Base-by-base conservation (phyloP, 2,797 vertebrate genomes). In the Carcharodon carcharias region DNA sequence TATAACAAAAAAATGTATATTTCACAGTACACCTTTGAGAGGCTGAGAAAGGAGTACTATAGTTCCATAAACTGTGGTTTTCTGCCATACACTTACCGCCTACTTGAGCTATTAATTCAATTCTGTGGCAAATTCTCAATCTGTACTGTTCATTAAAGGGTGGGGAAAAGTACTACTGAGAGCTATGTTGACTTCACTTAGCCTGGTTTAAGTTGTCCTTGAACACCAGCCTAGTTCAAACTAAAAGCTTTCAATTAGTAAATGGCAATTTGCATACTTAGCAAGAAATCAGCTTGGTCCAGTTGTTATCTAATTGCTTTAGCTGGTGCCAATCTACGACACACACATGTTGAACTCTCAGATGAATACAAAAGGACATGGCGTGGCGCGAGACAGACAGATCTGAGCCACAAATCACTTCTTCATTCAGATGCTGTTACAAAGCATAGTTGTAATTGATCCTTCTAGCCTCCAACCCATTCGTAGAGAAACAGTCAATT, bases 381-480 rank as follows among this genome's bases (percentile, higher is more conserved):
- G 31, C 35, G 58, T 35, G 18, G 56, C 58, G 11, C 31, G n/a
- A 16, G 1, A 56, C 35, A 45, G 80, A 26, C 58, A 58, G 88
- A 91, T 21, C 11, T 31, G 56, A 92, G 18, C 28, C 89, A 92
- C 14, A 92, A 95, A 77, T 95, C 69, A 71, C 69, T 77, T 45
- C 69, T 95, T 95, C 54, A 77, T 95, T 93, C 63, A 45, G 50
- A 58, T 54, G 65, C 69, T 16, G 35, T 95, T 95, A 77, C 58
- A 71, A 93, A 67, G 63, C 94, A 73, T 2, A 50, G 28, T n/a
- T 95, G 50, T 95, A 31, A n/a, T 77, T 56, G 94, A 71, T 73
- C 61, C 69, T 95, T 77, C 28, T 21, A 35, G 63, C 67, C 61
- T 45, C 4, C 26, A 95, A 61, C 65, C 65, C 94, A 95, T 77